phyloP scores from a whole-genome alignment of 2,888 invertebrate species.

The Mimas tiliae region DNA sequence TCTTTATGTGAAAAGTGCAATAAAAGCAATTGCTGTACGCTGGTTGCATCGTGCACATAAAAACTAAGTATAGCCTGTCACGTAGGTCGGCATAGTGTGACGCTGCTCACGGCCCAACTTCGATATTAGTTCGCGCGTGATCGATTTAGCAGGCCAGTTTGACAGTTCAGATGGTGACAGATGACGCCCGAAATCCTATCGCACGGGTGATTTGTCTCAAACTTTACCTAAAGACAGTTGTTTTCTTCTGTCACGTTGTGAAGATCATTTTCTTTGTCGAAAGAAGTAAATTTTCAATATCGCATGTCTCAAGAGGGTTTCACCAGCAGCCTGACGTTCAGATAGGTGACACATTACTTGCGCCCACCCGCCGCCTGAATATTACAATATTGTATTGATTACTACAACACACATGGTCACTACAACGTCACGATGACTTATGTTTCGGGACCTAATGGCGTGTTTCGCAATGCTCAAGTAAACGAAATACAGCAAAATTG shows the following conservation, averaged over 20 bases:
- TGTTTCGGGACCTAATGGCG: no score
- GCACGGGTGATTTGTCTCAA: conserved; percentile 77
- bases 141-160: conserved; percentile 79
- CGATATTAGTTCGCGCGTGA: conserved; percentile 82
- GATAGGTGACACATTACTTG: not conserved
- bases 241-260: conserved; percentile 37
- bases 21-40: conserved; percentile 67
- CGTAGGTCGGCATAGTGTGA: conserved; percentile 40
- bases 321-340: not conserved
- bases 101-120: conserved; percentile 60
- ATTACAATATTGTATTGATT: no score
- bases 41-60: conserved; percentile 53
- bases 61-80: conserved; percentile 63
- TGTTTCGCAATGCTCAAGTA: no score
- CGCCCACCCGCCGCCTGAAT: not conserved
- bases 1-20: conserved; percentile 75
- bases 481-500: no score
- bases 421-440: no score
- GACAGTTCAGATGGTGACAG: conserved; percentile 82
- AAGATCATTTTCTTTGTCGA: conserved; percentile 7
- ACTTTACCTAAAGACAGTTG: conserved; percentile 61
- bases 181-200: conserved; percentile 77
- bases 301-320: not conserved
- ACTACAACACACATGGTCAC: not conserved
- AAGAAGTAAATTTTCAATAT: not conserved